Conservation (phyloP, 1,140 invertebrate species). For the Aphaenogaster ashmeadi region DNA sequence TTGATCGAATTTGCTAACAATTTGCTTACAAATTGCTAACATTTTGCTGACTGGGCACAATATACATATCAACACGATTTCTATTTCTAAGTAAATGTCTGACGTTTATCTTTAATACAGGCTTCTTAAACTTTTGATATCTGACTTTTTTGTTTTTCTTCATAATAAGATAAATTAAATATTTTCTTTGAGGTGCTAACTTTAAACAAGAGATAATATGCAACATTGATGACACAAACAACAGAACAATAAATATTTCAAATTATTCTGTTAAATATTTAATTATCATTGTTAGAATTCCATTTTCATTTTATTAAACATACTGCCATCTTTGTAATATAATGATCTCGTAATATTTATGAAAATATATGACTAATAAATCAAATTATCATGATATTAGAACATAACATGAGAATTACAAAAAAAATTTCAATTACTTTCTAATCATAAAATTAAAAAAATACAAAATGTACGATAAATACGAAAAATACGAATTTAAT, state of each 20-base stretch:
- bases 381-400: constrained; percentile 1
- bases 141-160: constrained; percentile 1
- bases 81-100: neutral
- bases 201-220: constrained; percentile 15
- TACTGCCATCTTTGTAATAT: constrained; percentile 43
- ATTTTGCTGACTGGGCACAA: too few relatives aligned
- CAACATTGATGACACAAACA: neutral
- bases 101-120: neutral
- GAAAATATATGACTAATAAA: constrained; percentile 21
- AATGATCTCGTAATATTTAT: constrained; percentile 46
- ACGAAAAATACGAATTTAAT: neutral
- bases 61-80: constrained; percentile 28
- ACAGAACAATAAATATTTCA: constrained; percentile 11
- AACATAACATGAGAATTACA: constrained; percentile 5
- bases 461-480: neutral
- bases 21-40: too few relatives aligned
- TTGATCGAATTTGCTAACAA: too few relatives aligned
- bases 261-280: constrained; percentile 11
- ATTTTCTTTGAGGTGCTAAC: neutral
- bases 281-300: neutral
- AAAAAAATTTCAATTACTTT: neutral
- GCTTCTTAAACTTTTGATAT: constrained; percentile 21
- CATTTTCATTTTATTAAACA: constrained; percentile 42
- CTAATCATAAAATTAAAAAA: constrained; percentile 21
- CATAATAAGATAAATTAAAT: neutral